Evolutionary conservation across 2,113 vertebrate species (phyloP).

Genomic region (Cottus gobio): DNA sequence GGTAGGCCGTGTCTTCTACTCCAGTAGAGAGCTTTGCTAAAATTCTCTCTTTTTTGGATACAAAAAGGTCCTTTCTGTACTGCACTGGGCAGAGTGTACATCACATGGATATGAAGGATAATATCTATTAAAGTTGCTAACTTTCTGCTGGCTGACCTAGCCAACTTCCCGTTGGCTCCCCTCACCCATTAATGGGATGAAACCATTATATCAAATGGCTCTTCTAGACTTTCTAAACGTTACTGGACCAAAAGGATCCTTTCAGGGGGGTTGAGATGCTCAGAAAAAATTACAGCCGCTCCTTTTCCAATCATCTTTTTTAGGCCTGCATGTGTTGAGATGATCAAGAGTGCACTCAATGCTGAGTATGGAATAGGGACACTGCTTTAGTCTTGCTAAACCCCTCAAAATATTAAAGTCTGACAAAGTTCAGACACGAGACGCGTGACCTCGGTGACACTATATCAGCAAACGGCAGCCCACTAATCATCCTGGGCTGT

Average conservation of each 20-base stretch:
- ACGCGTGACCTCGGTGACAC: constrained; percentile 44
- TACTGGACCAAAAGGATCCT: not conserved
- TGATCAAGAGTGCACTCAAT: not conserved
- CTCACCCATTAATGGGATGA: not conserved
- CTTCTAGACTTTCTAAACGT: not conserved
- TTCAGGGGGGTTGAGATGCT: not conserved
- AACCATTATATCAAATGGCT: not conserved
- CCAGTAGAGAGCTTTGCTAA: not conserved
- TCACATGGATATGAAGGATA: not conserved
- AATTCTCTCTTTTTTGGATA: constrained; percentile 2
- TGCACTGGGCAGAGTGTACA: constrained; percentile 13
- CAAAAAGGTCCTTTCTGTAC: constrained; percentile 31
- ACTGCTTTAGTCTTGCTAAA: constrained; percentile 12
- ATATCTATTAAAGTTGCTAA: not conserved
- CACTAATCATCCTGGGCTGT: constrained; percentile 70
- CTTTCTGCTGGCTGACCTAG: not conserved
- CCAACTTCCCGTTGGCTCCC: not conserved
- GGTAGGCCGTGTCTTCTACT: not conserved
- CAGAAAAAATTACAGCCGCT: not conserved
- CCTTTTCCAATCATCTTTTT: not conserved
- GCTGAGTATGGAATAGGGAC: not conserved
- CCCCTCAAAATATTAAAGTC: constrained; percentile 27
- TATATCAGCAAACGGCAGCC: constrained; percentile 39
- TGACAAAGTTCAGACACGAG: constrained; percentile 47
- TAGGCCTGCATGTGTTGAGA: not conserved